A percentile compares a stretch with the other conserved stretches of the same genome.
These are phyloP conservation scores for Temnopleurus reevesii DNA, from an alignment of 53 echinoderm and acorn worm genomes.

Conservation along the genomic window DNA sequence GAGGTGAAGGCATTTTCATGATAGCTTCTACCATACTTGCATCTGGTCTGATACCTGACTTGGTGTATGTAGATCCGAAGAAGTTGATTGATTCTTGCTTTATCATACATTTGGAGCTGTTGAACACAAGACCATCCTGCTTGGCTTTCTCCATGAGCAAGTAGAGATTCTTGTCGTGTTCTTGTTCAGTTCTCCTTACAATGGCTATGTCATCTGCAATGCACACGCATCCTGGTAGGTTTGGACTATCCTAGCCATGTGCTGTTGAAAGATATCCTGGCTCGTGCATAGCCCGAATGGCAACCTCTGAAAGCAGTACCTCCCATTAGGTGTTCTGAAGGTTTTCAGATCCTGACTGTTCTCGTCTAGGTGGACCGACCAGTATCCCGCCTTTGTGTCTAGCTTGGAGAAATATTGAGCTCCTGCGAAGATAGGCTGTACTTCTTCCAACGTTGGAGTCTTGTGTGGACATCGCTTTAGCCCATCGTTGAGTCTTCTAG, in stretches of 20 bases:
- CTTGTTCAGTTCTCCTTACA: constrained; percentile 49
- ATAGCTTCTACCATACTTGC: constrained; percentile 3
- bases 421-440: constrained; percentile 61
- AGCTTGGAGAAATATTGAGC: constrained; percentile 68
- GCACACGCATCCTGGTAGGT: constrained; percentile 64
- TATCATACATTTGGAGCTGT: constrained; percentile 64
- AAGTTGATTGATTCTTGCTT: constrained; percentile 45
- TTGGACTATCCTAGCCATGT: constrained; percentile 60
- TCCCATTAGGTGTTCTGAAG: constrained; percentile 70
- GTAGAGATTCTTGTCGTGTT: constrained; percentile 53
- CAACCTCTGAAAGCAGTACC: constrained; percentile 71
- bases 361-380: constrained; percentile 66
- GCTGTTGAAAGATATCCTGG: constrained; percentile 76
- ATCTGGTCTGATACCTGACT: constrained; percentile 34
- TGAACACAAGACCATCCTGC: constrained; percentile 71
- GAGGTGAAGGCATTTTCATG: not conserved
- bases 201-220: constrained; percentile 69
- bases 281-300: constrained; percentile 68
- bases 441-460: constrained; percentile 67
- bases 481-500: constrained; percentile 59
- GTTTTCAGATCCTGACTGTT: constrained; percentile 68
- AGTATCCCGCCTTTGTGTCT: constrained; percentile 76
- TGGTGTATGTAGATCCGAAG: constrained; percentile 61
- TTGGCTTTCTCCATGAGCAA: constrained; percentile 50
- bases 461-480: constrained; percentile 68